Base-by-base conservation (phyloP, 2,113 vertebrate genomes). In the Monopterus albus region DNA sequence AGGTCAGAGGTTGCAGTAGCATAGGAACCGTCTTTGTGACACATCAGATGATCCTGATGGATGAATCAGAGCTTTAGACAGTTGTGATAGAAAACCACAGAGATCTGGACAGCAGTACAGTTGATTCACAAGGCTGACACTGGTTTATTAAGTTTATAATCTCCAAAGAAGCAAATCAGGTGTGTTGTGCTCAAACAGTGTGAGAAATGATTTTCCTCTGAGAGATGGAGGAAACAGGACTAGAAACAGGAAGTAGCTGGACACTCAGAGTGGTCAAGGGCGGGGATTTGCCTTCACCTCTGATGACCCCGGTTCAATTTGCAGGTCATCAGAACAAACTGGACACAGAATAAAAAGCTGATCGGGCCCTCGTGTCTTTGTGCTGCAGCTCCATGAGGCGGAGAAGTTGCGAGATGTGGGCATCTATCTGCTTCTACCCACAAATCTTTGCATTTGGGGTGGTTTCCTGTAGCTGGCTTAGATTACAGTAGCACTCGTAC, bases 361-460 rank as follows among this genome's bases (percentile, higher is more conserved):
- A 28, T 21, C 28, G 1, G 3, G 6, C n/a, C 26, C 3, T 2
- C 2, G 7, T 26, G 25, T 36, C 29, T 47, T 23, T 26, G 43
- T 59, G 42, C 49, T 3, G 46, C 33, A 33, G 64, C n/a, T 17
- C 61, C n/a, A n/a, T n/a, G n/a, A n/a, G n/a, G n/a, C n/a, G n/a
- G n/a, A n/a, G n/a, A n/a, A n/a, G n/a, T n/a, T 18, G 10, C 1
- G 33, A 65, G 59, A 77, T 47, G 76, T 25, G 69, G 58, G 75
- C 83, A 79, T 86, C 83, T 79, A 83, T 60, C 72, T 49, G 39
- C 56, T 46, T 75, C 58, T 55, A 40, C 76, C 79, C 83, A 71
- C 84, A 87, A 90, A 84, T 46, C 72, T 52, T n/a, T 38, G 68
- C 70, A 70, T 84, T 88, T 56, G 46, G 67, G 81, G 62, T 81